Evolutionary conservation across 2,113 vertebrate species (phyloP), one percentile per base, ranked within the genome.

Genomic region (Sylvia atricapilla): DNA sequence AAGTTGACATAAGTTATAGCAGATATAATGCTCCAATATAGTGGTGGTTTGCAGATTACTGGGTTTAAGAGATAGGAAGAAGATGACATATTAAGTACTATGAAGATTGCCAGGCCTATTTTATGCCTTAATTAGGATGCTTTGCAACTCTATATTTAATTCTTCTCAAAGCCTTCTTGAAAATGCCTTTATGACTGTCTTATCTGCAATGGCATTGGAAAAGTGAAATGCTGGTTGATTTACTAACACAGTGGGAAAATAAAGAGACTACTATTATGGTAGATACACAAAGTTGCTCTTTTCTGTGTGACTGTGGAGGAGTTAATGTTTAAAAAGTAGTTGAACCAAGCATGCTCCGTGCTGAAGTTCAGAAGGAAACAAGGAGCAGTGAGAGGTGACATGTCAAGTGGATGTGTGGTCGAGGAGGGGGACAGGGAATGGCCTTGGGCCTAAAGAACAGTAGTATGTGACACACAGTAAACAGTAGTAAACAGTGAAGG

Each of bases 1-100:
- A 97, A 97, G 68, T 50, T 97, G 96, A 98, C 95, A 97, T 98
- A 97, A 98, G 89, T 98, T 97, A 97, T 55, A 96, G 96, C 81
- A 96, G 94, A 87, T 97, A 96, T 85, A 98, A 97, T 43, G 74
- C 92, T 96, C 64, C 84, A 96, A 91, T 94, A 93, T 91, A 96
- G 89, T 47, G 13, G 94, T 46, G 68, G 96, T 96, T 96, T 97
- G 90, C 94, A 96, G 70, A 97, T 97, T 94, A 97, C 31, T 96
- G 17, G 30, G 6, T 96, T 97, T 94, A 96, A 95, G 80, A 95
- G 91, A 96, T 76, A 96, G 93, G 91, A 95, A 95, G 83, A 96
- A 96, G 73, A 95, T 91, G 94, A 97, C 80, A 59, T 70, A 91
- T 85, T 94, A 95, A 94, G 72, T 60, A 84, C 68, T 7, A 15